Evolutionary conservation across 1,140 invertebrate genomes (phyloP), one percentile per base, ranked within the genome.

Genomic region (Drosophila nannoptera): DNA sequence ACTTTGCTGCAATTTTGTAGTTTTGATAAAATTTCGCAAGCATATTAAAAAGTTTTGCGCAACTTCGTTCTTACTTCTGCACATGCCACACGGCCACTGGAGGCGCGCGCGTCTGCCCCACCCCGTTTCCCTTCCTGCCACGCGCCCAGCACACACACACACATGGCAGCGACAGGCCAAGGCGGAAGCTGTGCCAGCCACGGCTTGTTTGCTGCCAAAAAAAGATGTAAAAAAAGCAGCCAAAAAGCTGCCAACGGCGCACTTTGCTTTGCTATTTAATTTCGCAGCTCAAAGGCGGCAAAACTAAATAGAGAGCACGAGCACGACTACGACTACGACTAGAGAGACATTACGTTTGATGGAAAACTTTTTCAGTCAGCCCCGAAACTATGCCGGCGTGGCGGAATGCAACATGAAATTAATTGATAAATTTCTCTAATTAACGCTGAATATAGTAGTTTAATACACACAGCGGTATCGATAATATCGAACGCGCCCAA

Each of bases 11-110:
- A 86, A 86, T 86, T 86, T 86, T 86, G 81, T 86, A 86, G 82
- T 86, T 86, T 86, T 86, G 81, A 86, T 86, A 86, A 86, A 86
- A 86, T 86, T 86, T 86, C 82, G 81, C 82, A 86, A 86, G 81
- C 81, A 86, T 86, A 86, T 86, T 86, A 86, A 86, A 86, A 86
- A 86, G 74, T 86, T 86, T 86, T 86, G 70, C 74, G 70, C 82
- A 86, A 86, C 74, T 86, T 86, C 77, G 81, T 81, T 86, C 81
- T 86, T 84, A 86, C 81, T 84, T 84, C 86, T 84, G 59, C 80
- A 84, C 81, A 84, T 86, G 77, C 80, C 76, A 73, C 54, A 68
- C 70, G 66, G 73, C 40, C 38, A 43, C 38, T 38, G 29, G 42
- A 43, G 42, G 29, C 36, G 59, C 16, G 64, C 75, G 55, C 68